Conservation (phyloP, 2,888 invertebrate species). For the Diarsia rubi region DNA sequence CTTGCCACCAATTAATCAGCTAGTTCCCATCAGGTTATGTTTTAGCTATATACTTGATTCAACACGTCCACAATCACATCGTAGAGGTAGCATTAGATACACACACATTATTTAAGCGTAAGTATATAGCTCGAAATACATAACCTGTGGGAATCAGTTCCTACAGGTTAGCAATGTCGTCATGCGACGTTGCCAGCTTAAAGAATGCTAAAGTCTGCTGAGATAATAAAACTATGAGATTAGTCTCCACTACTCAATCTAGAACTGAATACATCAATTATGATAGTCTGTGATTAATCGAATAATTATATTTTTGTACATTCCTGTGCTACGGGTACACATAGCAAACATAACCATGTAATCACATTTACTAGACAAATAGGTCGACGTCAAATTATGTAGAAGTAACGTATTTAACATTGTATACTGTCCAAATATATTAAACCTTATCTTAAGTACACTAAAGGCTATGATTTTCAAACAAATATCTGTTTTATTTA, state of each 20-base stretch:
- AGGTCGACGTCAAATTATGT: conserved; percentile 70
- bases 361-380: conserved; percentile 64
- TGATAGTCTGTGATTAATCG: conserved; percentile 83
- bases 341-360: conserved; percentile 61
- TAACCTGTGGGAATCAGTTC: conserved; percentile 34
- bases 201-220: conserved; percentile 30
- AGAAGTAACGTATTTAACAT: conserved; percentile 66
- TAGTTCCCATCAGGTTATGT: conserved; percentile 32
- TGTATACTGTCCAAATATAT: conserved; percentile 67
- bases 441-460: conserved; percentile 57
- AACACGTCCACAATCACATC: conserved; percentile 57
- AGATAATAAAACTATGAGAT: conserved; percentile 35
- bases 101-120: conserved; percentile 47
- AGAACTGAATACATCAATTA: conserved; percentile 71
- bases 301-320: conserved; percentile 89
- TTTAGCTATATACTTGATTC: conserved; percentile 30
- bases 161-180: neutral
- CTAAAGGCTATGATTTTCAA: conserved; percentile 73
- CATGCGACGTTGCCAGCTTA: neutral
- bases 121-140: conserved; percentile 6
- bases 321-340: conserved; percentile 88
- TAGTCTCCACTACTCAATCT: conserved; percentile 50
- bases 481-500: conserved; percentile 68
- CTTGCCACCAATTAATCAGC: neutral
- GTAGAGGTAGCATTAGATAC: conserved; percentile 36